Percentiles rank a stretch among this genome's conserved stretches.
phyloP scores from a whole-genome alignment of 2,797 vertebrate genomes.

The Orientallactaga sibirica region DNA sequence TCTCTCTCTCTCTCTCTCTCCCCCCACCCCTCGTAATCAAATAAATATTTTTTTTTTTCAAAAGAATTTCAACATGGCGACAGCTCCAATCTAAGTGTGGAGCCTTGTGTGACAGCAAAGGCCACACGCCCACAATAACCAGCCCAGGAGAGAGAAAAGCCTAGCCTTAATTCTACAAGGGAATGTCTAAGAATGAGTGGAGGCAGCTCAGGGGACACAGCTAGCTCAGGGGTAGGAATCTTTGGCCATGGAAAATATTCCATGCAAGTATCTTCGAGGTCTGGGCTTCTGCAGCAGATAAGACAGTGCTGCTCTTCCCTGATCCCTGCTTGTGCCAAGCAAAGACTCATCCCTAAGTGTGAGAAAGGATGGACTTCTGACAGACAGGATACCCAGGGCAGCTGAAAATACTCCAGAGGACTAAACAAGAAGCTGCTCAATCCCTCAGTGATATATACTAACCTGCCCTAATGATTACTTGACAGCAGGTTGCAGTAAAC shows the following conservation, averaged over 20 bases:
- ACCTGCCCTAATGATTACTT: slow-evolving; percentile 18
- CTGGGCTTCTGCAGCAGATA: neutral
- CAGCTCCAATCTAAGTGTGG: neutral
- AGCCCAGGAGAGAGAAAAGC: neutral
- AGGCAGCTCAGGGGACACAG: neutral
- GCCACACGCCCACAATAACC: neutral
- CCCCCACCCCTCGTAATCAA: too few relatives aligned
- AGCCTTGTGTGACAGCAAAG: neutral
- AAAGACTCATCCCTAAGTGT: neutral
- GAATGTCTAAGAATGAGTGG: neutral
- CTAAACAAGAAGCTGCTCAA: slow-evolving; percentile 29
- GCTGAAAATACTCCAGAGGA: neutral
- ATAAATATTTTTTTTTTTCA: too few relatives aligned
- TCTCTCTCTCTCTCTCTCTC: too few relatives aligned
- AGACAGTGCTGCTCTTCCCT: neutral
- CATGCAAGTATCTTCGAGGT: neutral
- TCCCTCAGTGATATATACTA: neutral
- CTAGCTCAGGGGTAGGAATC: neutral
- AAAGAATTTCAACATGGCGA: neutral
- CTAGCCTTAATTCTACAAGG: neutral
- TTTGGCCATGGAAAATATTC: neutral
- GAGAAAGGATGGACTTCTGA: neutral
- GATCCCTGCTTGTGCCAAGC: neutral
- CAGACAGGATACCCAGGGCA: neutral
- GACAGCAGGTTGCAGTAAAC: slow-evolving; percentile 5